phyloP scores from a whole-genome alignment of 2,113 vertebrate species.

The Aspiorhynchus laticeps region DNA sequence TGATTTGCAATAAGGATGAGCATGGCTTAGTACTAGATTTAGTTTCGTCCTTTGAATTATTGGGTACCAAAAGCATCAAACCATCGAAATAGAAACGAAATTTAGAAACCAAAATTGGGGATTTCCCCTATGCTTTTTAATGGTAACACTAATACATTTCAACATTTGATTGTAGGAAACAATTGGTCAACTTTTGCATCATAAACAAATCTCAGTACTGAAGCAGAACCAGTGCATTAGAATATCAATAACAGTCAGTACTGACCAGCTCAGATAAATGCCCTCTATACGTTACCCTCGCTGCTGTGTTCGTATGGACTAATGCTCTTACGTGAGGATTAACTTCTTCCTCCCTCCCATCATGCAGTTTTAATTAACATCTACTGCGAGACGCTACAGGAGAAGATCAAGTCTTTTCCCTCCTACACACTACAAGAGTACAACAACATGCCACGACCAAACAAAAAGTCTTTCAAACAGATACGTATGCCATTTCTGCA shows the following conservation, averaged over 20 bases:
- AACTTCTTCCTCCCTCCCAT: conserved; percentile 30
- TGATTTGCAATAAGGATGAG: background rate
- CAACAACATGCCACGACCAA: background rate
- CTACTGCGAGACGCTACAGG: background rate
- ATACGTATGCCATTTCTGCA: background rate
- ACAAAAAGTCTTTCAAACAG: background rate
- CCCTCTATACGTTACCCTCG: conserved; percentile 27
- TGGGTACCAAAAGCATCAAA: background rate
- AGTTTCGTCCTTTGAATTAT: background rate
- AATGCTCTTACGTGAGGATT: conserved; percentile 39
- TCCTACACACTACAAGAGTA: background rate
- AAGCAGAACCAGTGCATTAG: background rate
- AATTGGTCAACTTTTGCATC: background rate
- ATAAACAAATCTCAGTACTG: background rate
- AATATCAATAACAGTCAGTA: background rate
- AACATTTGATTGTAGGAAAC: background rate
- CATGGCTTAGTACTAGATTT: background rate
- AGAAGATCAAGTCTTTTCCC: conserved; percentile 7
- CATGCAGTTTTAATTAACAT: conserved; percentile 8
- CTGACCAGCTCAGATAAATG: background rate
- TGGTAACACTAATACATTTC: background rate
- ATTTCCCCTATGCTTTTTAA: background rate
- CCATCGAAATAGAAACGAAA: background rate
- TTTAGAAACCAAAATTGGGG: background rate
- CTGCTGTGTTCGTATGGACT: conserved; percentile 36